Base-by-base conservation (phyloP, 2,888 invertebrate species). In the Caenorhabditis doughertyi region DNA sequence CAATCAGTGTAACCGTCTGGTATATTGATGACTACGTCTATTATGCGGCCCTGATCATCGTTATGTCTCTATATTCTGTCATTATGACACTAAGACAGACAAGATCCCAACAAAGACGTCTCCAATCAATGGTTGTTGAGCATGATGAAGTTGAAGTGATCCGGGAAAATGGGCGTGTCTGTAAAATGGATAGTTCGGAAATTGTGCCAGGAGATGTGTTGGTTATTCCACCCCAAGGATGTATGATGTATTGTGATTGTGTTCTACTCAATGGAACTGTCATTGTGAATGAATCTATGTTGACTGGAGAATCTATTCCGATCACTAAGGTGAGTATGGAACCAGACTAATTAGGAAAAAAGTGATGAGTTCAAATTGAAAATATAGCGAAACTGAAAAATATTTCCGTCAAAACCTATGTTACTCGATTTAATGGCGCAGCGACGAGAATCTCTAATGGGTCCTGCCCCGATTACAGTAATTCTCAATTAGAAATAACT, bases 251-350 rank as follows among this genome's bases (percentile, higher is more conserved):
- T 56, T 94, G 94, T 93, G 97, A 97, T 92, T 96, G 96, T n/a
- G 94, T 96, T 84, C 93, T 97, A 29, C 93, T 96, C n/a, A 95
- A 95, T 25, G 97, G 97, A 47, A 95, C 95, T 55, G 96, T 96
- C 90, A 96, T 97, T 87, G 96, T 97, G 79, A 97, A 97, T 92
- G 97, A 97, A 93, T 96, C 96, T 91, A 96, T 97, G 95, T 94
- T 97, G 7, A 97, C 97, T 21, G 96, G 97, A 83, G 97, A 97
- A 93, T 96, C 96, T 92, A 95, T 96, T 8, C 97, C 97, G 5
- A 95, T 97, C 13, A 95, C 96, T 85, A 97, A 97, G 93, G 96
- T 87, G 7, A 55, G 53, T n/a, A n/a, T 39, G n/a, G n/a, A n/a
- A n/a, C n/a, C n/a, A n/a, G n/a, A n/a, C n/a, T n/a, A n/a, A n/a